Conservation (phyloP, 2,888 invertebrate species). For the Drosophila vallismaia region DNA sequence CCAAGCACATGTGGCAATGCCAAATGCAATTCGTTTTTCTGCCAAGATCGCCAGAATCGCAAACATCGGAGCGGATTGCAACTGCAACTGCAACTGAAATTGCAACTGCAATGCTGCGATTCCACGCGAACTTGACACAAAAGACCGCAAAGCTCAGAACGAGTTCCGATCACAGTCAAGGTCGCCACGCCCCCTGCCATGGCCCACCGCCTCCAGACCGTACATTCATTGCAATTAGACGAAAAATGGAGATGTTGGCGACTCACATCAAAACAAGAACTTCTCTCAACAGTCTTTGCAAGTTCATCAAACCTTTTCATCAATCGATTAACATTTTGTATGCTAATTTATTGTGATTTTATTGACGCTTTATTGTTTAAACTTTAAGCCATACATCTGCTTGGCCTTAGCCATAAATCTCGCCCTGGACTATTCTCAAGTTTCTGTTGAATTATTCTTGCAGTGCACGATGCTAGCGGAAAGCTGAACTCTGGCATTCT, state of each 20-base stretch:
- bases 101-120: conserved; percentile 54
- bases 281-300: background rate
- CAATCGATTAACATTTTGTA: background rate
- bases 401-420: background rate
- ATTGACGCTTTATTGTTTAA: conserved; percentile 5
- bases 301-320: background rate
- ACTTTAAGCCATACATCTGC: background rate
- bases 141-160: conserved; percentile 45
- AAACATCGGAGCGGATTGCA: conserved; percentile 11
- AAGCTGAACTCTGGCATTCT: conserved; percentile 87
- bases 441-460: conserved; percentile 14
- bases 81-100: conserved; percentile 42
- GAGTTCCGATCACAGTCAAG: conserved; percentile 68
- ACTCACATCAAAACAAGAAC: background rate
- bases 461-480: conserved; percentile 88
- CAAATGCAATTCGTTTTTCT: conserved; percentile 29
- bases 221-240: background rate
- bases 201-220: conserved; percentile 7
- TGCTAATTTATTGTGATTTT: conserved; percentile 13
- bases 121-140: conserved; percentile 68
- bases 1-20: conserved; percentile 24
- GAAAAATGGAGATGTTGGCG: background rate
- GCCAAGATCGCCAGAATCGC: conserved; percentile 39
- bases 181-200: conserved; percentile 36
- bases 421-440: background rate